A percentile compares a stretch with the other conserved stretches of the same genome.
Conservation (phyloP, 2,797 vertebrate species). For the Podarcis siculus region DNA sequence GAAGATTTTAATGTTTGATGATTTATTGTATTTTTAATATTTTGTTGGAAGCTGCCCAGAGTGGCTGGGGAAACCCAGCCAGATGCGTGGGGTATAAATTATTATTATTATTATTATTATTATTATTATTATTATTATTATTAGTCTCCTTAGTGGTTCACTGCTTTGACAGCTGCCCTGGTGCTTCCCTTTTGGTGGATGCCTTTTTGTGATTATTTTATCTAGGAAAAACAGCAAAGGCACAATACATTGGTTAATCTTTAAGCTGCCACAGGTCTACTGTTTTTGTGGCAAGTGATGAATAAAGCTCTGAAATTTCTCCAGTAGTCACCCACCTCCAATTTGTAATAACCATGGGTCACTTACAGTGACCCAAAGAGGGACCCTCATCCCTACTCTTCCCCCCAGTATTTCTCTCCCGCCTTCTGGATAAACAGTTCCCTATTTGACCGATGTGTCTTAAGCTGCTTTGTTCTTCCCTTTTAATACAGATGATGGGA, state of each 20-base stretch:
- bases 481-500: constrained; percentile 88
- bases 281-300: background rate
- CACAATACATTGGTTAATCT: background rate
- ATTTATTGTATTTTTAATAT: too few relatives aligned
- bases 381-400: background rate
- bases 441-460: background rate
- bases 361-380: background rate
- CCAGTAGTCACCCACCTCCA: background rate
- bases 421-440: background rate
- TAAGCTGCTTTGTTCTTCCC: background rate
- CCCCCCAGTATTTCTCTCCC: background rate
- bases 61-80: too few relatives aligned
- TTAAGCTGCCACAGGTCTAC: background rate
- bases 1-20: too few relatives aligned
- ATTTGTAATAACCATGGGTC: background rate
- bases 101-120: too few relatives aligned
- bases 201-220: background rate
- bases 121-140: too few relatives aligned
- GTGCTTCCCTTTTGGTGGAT: background rate
- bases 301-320: background rate
- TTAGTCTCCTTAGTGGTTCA: background rate
- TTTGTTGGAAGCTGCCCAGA: too few relatives aligned
- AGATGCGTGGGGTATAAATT: too few relatives aligned
- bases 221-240: background rate
- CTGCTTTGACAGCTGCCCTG: background rate